Percentiles rank a stretch among this genome's conserved stretches.
phyloP scores from a whole-genome alignment of 2,888 invertebrate species.

The Orthonychiurus folsomi region DNA sequence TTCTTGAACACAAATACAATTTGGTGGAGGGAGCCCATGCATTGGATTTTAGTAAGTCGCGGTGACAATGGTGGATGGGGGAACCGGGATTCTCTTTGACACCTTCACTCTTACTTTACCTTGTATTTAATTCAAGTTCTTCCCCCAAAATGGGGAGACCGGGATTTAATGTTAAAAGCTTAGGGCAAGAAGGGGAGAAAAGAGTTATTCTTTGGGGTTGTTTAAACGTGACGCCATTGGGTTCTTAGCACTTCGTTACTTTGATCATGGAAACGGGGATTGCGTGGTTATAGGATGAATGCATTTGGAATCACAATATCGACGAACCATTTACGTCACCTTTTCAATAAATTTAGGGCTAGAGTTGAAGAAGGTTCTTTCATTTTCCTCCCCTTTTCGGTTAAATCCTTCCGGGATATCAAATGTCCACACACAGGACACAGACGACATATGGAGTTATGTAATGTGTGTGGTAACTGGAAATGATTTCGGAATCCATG shows the following conservation, averaged over 20 bases:
- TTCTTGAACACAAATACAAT: no score
- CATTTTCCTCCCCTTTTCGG: neutral
- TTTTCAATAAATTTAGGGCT: neutral
- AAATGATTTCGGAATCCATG: no score
- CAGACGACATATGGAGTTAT: no score
- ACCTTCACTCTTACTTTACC: neutral
- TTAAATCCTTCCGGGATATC: neutral
- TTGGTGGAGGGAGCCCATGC: neutral
- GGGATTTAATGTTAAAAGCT: neutral
- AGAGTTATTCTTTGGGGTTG: neutral
- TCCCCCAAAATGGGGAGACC: neutral
- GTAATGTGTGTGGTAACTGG: no score
- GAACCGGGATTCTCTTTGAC: neutral
- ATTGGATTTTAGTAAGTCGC: no score
- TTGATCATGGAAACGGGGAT: neutral
- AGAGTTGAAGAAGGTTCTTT: neutral
- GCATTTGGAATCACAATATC: neutral
- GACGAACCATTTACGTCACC: neutral
- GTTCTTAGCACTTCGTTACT: neutral
- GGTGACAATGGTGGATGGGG: neutral
- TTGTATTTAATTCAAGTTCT: no score
- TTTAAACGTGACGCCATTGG: neutral
- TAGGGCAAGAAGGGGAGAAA: neutral
- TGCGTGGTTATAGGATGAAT: neutral
- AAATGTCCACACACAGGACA: no score